Evolutionary conservation across 2,797 vertebrate genomes (phyloP), one percentile per base, ranked within the genome.

Genomic region (Protonibea diacanthus): DNA sequence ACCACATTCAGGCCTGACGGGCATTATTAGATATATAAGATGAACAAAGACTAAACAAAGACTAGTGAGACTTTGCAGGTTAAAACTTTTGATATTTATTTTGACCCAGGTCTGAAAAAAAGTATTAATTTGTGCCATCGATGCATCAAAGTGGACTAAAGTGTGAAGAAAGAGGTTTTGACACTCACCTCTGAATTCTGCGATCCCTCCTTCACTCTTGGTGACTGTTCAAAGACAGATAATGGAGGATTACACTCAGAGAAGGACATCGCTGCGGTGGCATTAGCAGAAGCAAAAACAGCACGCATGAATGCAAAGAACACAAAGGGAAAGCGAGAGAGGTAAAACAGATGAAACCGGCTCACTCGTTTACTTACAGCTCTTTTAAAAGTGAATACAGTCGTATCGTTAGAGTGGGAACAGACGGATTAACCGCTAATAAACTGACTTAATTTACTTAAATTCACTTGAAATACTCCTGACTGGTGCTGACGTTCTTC

Each of bases 171-270:
- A 40, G 6, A 33, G 20, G 3, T 13, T 59, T 23, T n/a, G 17
- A 71, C 38, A 91, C 96, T 93, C 87, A 99, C 98, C 96, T 98
- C 98, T 3, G 97, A 96, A 90, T 96, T 97, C 87, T 96, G 94
- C 47, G 94, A 81, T 70, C 95, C 95, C 78, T 99, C 98, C 94
- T 97, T 99, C 89, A 99, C 97, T 94, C 98, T 95, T n/a, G 98
- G 98, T 84, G 98, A 99, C 98, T 99, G 83, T 85, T 91, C 4
- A 71, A 81, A 81, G 72, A 88, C 18, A 82, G 33, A 73, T 0
- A 13, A 85, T 63, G 17, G 27, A 47, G 61, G 42, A 21, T 3
- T 38, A 40, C 0, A 23, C 18, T 86, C 53, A 89, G 82, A 80
- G 2, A 0, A 47, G 52, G 40, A 33, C 23, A 20, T 81, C n/a